Conservation (phyloP, 2,113 vertebrate species). For the Cyprinodon variegatus region DNA sequence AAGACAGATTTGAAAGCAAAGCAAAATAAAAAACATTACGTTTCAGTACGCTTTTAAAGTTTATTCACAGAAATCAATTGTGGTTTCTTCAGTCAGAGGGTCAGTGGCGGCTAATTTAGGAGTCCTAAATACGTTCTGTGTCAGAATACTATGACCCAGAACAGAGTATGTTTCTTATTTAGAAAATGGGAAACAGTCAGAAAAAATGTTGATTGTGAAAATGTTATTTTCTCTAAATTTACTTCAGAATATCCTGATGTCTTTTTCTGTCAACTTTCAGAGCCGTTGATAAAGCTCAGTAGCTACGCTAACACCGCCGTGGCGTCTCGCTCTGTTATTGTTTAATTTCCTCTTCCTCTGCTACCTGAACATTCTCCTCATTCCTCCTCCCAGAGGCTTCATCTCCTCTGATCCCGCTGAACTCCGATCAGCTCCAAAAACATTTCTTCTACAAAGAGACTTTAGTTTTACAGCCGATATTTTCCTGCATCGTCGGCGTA, state of each 20-base stretch:
- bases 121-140: not conserved
- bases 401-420: constrained; percentile 55
- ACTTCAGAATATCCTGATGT: not conserved
- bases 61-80: not conserved
- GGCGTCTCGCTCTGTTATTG: constrained; percentile 48
- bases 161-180: not conserved
- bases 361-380: constrained; percentile 54
- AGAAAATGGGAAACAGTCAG: not conserved
- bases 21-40: not conserved
- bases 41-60: not conserved
- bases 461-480: too few relatives aligned
- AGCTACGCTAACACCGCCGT: constrained; percentile 8
- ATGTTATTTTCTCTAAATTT: not conserved
- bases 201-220: not conserved
- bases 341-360: constrained; percentile 70
- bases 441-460: too few relatives aligned
- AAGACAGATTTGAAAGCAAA: not conserved
- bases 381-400: constrained; percentile 20
- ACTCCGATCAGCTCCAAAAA: constrained; percentile 1
- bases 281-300: constrained; percentile 14
- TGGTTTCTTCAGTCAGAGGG: too few relatives aligned
- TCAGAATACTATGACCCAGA: not conserved
- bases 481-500: too few relatives aligned
- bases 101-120: too few relatives aligned
- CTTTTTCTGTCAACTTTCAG: not conserved